phyloP scores from a whole-genome alignment of 35 echinoderm and acorn worm genomes.

The Chiridota heheva region DNA sequence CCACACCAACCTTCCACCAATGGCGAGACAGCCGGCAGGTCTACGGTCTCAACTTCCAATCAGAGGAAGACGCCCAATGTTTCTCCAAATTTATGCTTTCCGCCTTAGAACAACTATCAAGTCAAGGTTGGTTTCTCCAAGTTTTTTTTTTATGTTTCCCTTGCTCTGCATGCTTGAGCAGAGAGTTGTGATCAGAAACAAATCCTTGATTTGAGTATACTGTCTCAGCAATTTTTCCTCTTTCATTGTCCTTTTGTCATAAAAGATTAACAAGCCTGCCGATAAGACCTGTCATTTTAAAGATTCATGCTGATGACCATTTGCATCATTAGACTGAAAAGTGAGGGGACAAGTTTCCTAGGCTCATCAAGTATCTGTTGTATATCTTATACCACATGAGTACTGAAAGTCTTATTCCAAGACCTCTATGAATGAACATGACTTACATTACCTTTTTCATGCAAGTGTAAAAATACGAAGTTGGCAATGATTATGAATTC shows the following conservation, averaged over 20 bases:
- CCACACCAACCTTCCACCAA: conserved; percentile 95
- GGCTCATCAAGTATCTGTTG: too few relatives aligned
- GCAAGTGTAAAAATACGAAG: too few relatives aligned
- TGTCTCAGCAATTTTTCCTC: neutral
- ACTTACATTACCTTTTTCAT: too few relatives aligned
- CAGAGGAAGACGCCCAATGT: conserved; percentile 60
- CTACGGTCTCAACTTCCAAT: conserved; percentile 98
- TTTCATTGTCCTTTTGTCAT: neutral
- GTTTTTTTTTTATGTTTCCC: neutral
- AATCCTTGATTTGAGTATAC: neutral
- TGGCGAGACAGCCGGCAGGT: conserved; percentile 94
- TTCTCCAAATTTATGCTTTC: conserved; percentile 70
- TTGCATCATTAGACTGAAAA: neutral
- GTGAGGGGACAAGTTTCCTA: too few relatives aligned
- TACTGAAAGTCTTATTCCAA: too few relatives aligned
- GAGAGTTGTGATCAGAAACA: neutral
- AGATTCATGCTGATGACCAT: neutral
- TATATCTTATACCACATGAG: too few relatives aligned
- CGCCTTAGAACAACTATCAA: conserved; percentile 71
- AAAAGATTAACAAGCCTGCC: neutral
- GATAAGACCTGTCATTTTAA: neutral
- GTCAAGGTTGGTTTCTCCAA: conserved; percentile 6
- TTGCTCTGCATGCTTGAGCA: neutral
- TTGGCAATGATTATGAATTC: too few relatives aligned
- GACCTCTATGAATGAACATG: too few relatives aligned